These are phyloP conservation scores for Watsonalla binaria DNA, from an alignment of 2,888 invertebrate species.

Conservation along the genomic window DNA sequence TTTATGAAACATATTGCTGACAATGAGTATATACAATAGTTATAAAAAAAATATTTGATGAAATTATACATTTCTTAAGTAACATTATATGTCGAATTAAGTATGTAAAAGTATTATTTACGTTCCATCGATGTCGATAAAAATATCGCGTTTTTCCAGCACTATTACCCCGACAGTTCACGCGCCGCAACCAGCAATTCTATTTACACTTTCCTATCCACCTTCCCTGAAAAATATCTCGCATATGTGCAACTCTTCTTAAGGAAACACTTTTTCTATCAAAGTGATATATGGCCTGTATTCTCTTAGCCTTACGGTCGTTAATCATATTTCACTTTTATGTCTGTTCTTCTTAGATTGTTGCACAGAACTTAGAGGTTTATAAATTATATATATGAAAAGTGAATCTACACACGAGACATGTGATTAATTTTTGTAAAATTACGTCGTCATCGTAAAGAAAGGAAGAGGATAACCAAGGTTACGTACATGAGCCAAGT, in stretches of 20 bases:
- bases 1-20: too few relatives aligned
- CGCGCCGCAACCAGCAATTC: constrained; percentile 13
- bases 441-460: too few relatives aligned
- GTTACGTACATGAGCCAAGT: too few relatives aligned
- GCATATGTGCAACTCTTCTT: constrained; percentile 20
- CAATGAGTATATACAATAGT: too few relatives aligned
- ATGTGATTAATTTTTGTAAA: too few relatives aligned
- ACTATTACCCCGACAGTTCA: constrained; percentile 1
- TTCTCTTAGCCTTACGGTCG: constrained; percentile 22
- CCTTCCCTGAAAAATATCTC: constrained; percentile 22
- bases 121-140: not conserved
- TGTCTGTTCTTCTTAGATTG: not conserved
- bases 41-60: too few relatives aligned
- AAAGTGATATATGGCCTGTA: constrained; percentile 31
- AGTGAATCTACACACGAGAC: too few relatives aligned
- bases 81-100: too few relatives aligned
- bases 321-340: constrained; percentile 22
- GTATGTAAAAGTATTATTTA: too few relatives aligned
- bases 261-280: constrained; percentile 26
- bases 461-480: too few relatives aligned
- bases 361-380: not conserved
- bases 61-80: too few relatives aligned
- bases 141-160: not conserved
- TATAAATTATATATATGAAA: not conserved
- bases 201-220: constrained; percentile 22